Base-by-base conservation (phyloP, 2,888 invertebrate genomes). In the Linhomoeus sp. region DNA sequence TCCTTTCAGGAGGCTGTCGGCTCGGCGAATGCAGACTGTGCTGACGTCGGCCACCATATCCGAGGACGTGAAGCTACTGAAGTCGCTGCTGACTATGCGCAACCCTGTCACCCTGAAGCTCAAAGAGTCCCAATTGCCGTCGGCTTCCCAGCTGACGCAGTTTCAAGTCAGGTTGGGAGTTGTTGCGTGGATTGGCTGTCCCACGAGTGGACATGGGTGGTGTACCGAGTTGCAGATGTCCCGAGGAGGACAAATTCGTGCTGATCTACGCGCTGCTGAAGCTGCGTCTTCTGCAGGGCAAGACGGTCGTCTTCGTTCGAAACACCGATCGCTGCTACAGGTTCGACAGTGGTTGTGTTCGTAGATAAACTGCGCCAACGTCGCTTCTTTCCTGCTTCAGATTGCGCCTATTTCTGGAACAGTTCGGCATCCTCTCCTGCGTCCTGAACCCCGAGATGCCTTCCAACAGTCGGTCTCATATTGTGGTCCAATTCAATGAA, bases 361-460 rank as follows among this genome's bases (percentile, higher is more conserved):
- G n/a, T n/a, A n/a, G n/a, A n/a, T n/a, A n/a, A n/a, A n/a, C n/a
- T n/a, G n/a, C n/a, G n/a, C n/a, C n/a, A n/a, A n/a, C 33, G 38
- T n/a, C 41, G 39, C 9, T 47, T 17, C 15, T 15, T 23, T 19
- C 12, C 12, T 39, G 26, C 26, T 56, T n/a, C 58, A 85, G 85
- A 63, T 70, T 97, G 47, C 90, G 90, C 67, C 70, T 99, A 39
- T 94, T 86, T 66, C 68, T 99, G 52, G 88, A 94, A 66, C 92
- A 94, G 67, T 94, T 97, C 70, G 85, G 81, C 55, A 83, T 99
- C 51, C 74, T 77, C 9, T 78, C 86, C 0, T 94, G 92, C 61
- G 80, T 94, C 1, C 69, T 99, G 19, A 99, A 99, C 69, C 88
- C 92, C 0, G 94, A 97, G 69, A 72, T 99, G 50, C 97, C 97